Evolutionary conservation across 2,797 vertebrate species (phyloP), one percentile per base, ranked within the genome.

Genomic region (Channa striata): DNA sequence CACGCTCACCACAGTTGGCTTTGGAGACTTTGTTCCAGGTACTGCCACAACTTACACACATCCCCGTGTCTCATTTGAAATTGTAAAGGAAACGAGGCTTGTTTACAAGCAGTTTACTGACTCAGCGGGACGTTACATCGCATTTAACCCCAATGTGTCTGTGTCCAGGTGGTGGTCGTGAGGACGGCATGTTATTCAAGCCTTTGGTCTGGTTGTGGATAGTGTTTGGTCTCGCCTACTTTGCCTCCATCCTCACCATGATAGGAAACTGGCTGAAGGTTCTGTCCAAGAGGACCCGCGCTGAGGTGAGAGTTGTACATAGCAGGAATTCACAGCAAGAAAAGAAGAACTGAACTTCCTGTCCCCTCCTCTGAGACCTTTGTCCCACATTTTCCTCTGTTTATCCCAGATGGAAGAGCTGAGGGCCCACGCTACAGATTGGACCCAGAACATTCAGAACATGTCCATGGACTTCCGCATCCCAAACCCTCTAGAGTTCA

Each of bases 141-240:
- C 37, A 30, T 30, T 30, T 30, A 40, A 40, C 37, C 12, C 37
- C 37, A 13, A 34, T 66, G 19, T 68, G 47, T 61, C 40, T 75
- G 39, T 68, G 52, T 78, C 10, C 88, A 98, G 96, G 94, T 49
- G 89, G 88, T 5, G 83, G 87, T 13, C 80, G 80, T 52, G 81
- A 89, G 0, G 84, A 85, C 0, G 81, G 88, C 2, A 62, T 90
- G 46, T 89, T 95, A 72, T 97, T 97, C 61, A 97, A 97, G 80
- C 96, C 95, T 0, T 87, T 97, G 82, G 96, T 97, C 80, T 95
- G 95, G 94, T 84, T 97, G 86, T 98, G 97, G 97, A 97, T 98
- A 13, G 93, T 98, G 59, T 94, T 98, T 4, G 97, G 96, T 36
- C 85, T 98, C 19, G 96, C 96, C 56, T 98, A 98, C 90, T 98